Evolutionary conservation across 1,140 invertebrate species (phyloP), one percentile per base, ranked within the genome.

Genomic region (Pogonomyrmex barbatus): DNA sequence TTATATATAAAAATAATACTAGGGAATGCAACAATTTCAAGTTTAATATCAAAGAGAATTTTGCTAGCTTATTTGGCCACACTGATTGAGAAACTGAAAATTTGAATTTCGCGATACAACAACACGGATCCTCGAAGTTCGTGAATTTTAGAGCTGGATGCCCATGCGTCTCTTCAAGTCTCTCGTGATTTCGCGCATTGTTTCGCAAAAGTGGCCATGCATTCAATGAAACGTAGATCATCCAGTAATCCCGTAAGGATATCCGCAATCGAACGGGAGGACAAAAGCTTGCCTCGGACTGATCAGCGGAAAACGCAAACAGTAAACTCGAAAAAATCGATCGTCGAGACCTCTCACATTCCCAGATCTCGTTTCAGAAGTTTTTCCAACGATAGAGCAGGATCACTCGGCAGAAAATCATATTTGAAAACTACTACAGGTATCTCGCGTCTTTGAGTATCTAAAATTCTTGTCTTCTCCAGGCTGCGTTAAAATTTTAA

Each of bases 361-460:
- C 93, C 94, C 17, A 91, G 90, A 58, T 88, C 90, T n/a, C 86
- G 91, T 60, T 79, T 92, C 14, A 87, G 92, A 56, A 91, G 89
- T 9, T 91, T 81, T 9, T 94, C 93, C 0, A 73, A 79, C 10
- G 93, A 94, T 12, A 88, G 90, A 73, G 56, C 81, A 0, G 92
- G 89, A 68, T 81, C 63, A 0, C 47, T 70, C 8, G 86, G 68
- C 52, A 91, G 88, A 45, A 77, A 84, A 67, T 91, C 91, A 0
- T 85, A 67, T 65, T 77, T 94, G 52, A 91, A 91, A 86, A 0
- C 45, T 2, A 73, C 92, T 2, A 73, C 92, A 77, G 91, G 91
- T 77, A 14, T 3, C 4, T 47, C 62, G 9, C 50, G 24, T 17
- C 17, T 50, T 39, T 50, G n/a, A 67, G 14, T 30, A 52, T 0